Evolutionary conservation across 2,888 invertebrate species (phyloP).

Genomic region (Sclerodermus sp.): DNA sequence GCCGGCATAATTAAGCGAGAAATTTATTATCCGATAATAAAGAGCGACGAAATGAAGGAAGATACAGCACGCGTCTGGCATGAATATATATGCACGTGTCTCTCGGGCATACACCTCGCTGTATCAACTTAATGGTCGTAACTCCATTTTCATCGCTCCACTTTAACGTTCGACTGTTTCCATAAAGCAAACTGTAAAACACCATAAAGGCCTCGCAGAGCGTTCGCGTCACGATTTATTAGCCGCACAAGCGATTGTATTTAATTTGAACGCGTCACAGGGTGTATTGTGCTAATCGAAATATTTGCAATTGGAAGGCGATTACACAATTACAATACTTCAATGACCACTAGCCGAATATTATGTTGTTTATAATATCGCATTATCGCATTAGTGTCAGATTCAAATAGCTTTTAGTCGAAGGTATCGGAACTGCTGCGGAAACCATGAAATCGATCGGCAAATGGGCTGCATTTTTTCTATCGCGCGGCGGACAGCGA

Average conservation of each 20-base stretch:
- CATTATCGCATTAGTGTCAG: no score
- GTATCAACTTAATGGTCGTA: constrained; percentile 29
- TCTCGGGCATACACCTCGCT: constrained; percentile 3
- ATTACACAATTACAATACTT: no score
- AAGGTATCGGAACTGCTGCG: no score
- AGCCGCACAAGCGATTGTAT: constrained; percentile 16
- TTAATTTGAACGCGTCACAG: no score
- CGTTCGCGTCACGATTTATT: constrained; percentile 21
- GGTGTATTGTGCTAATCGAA: not conserved
- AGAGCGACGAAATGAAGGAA: constrained; percentile 10
- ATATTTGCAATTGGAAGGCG: no score
- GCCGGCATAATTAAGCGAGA: constrained; percentile 21
- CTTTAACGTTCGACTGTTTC: constrained; percentile 17
- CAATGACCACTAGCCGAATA: no score
- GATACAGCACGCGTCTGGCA: not conserved
- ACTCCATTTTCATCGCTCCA: constrained; percentile 19
- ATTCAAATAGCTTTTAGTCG: no score
- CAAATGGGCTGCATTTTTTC: no score
- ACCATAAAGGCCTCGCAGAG: constrained; percentile 5
- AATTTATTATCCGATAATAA: constrained; percentile 32
- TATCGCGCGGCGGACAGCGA: no score
- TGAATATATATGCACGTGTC: not conserved
- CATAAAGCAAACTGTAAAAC: constrained; percentile 27
- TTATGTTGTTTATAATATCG: no score
- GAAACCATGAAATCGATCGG: no score